Conservation (phyloP, 1,140 invertebrate species). For the Trichonephila clavipes region DNA sequence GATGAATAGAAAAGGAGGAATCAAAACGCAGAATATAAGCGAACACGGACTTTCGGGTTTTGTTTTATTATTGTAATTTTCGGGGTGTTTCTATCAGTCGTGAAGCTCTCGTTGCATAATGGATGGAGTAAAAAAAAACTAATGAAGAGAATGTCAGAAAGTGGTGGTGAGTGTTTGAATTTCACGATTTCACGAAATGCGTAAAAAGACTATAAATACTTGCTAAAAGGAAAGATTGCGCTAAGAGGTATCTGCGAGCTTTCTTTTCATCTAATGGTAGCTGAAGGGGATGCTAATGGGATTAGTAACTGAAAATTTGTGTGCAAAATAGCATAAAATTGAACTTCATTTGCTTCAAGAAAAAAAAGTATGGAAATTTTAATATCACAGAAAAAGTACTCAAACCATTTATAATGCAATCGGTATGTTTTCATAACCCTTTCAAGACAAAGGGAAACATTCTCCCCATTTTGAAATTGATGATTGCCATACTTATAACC, state of each 20-base stretch:
- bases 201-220: background rate
- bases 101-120: background rate
- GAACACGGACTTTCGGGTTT: background rate
- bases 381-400: too few species aligned
- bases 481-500: too few species aligned
- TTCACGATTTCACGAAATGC: background rate
- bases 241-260: background rate
- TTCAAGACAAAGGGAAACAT: too few species aligned
- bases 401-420: too few species aligned
- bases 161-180: background rate
- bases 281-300: background rate
- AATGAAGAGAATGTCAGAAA: background rate
- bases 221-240: background rate
- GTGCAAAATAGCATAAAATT: too few species aligned
- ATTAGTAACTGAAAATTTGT: too few species aligned
- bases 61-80: slow-evolving; percentile 25
- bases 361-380: too few species aligned
- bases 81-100: background rate
- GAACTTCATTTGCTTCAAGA: too few species aligned
- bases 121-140: background rate
- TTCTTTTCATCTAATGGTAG: too few species aligned
- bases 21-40: background rate
- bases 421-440: too few species aligned
- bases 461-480: too few species aligned
- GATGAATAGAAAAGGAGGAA: slow-evolving; percentile 41